Conservation (phyloP, 2,888 invertebrate species). For the Callyntrura sp. region DNA sequence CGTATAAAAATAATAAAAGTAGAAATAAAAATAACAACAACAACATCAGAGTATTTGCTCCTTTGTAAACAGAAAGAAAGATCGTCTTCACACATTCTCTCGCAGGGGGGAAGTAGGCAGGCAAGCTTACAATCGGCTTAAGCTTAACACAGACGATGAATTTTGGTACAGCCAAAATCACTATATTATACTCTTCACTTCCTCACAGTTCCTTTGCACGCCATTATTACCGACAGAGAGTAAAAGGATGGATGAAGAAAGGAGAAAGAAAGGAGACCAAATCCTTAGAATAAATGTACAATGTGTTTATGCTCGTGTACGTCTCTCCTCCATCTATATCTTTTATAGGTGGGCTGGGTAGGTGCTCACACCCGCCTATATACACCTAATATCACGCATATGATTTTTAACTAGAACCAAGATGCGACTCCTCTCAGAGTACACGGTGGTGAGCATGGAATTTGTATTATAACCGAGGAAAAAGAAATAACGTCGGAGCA, state of each 20-base stretch:
- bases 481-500: background rate
- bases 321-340: background rate
- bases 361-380: background rate
- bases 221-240: constrained; percentile 27
- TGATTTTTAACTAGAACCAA: background rate
- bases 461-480: no score
- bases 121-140: constrained; percentile 48
- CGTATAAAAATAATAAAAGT: constrained; percentile 37
- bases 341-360: background rate
- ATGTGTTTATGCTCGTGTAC: background rate
- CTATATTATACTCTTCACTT: constrained; percentile 55
- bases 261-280: constrained; percentile 18
- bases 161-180: constrained; percentile 58
- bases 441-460: background rate
- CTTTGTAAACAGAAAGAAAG: constrained; percentile 57
- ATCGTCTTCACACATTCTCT: constrained; percentile 56
- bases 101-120: constrained; percentile 25
- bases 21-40: constrained; percentile 60
- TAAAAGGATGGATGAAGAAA: background rate
- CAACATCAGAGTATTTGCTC: constrained; percentile 50
- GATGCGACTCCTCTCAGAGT: background rate
- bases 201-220: constrained; percentile 47
- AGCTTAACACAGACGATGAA: constrained; percentile 65
- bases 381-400: no score
- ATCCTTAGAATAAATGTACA: background rate